phyloP scores from a whole-genome alignment of 2,888 invertebrate genomes.

The Cerastis leucographa region DNA sequence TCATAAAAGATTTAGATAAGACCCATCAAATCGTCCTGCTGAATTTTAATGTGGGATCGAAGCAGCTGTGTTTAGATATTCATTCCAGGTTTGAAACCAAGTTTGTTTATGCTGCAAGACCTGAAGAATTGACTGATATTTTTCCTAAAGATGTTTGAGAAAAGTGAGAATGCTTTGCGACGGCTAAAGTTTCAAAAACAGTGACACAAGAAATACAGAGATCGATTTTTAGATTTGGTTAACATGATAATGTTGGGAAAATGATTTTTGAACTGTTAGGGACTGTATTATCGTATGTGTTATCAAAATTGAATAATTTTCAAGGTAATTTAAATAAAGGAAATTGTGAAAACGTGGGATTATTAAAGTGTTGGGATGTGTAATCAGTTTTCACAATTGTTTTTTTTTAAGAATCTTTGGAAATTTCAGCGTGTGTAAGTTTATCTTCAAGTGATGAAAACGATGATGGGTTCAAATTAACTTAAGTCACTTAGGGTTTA shows the following conservation, averaged over 20 bases:
- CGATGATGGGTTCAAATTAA: too few relatives aligned
- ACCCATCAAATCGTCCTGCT: slow-evolving; percentile 76
- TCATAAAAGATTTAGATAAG: slow-evolving; percentile 81
- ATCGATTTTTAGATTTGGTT: background rate
- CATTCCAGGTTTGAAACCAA: slow-evolving; percentile 72
- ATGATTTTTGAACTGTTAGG: too few relatives aligned
- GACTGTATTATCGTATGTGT: background rate
- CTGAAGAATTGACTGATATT: slow-evolving; percentile 70
- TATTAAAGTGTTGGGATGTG: slow-evolving; percentile 11
- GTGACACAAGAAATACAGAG: background rate
- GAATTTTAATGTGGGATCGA: slow-evolving; percentile 78
- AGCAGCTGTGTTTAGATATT: slow-evolving; percentile 78
- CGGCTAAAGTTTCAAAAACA: background rate
- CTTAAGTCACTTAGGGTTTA: too few relatives aligned
- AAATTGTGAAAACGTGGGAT: background rate
- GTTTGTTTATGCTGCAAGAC: slow-evolving; percentile 75
- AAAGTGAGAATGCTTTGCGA: background rate
- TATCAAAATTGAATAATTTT: background rate
- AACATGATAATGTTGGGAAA: background rate
- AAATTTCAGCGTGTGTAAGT: background rate
- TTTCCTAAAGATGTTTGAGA: slow-evolving; percentile 70
- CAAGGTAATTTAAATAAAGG: background rate
- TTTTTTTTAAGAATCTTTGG: background rate
- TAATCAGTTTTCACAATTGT: background rate
- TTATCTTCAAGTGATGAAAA: too few relatives aligned